Conservation (phyloP, 2,113 vertebrate species). For the Cichladusa arquata region DNA sequence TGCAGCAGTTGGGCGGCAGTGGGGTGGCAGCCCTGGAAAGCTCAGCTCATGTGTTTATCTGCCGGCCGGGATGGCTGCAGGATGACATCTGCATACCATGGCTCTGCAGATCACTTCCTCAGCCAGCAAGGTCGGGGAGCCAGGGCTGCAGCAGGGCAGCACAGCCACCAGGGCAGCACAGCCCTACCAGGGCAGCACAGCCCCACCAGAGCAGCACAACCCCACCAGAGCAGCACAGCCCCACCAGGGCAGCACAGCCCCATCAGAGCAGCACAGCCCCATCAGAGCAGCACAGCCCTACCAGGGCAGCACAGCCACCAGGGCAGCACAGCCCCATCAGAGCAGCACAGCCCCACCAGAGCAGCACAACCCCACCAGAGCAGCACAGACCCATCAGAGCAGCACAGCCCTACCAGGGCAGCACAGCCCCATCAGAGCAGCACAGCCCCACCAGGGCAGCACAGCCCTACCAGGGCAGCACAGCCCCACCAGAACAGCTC, state of each 20-base stretch:
- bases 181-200: not conserved
- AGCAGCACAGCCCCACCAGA: not conserved
- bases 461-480: not conserved
- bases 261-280: not conserved
- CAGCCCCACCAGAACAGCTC: too few species aligned
- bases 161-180: not conserved
- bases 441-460: not conserved
- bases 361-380: not conserved
- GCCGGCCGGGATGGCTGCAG: conserved; percentile 9
- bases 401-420: not conserved
- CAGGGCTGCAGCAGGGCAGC: not conserved
- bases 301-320: not conserved
- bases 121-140: not conserved
- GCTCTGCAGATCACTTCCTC: not conserved
- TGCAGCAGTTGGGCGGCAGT: not conserved
- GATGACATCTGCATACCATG: conserved; percentile 59
- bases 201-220: too few species aligned
- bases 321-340: not conserved
- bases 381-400: not conserved
- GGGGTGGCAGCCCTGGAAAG: conserved; percentile 38
- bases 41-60: conserved; percentile 53
- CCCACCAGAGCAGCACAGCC: not conserved
- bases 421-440: too few species aligned
- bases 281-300: not conserved
- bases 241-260: too few species aligned